These are phyloP conservation scores for Alces alces DNA, from an alignment of 2,113 vertebrate species.

Conservation along the genomic window DNA sequence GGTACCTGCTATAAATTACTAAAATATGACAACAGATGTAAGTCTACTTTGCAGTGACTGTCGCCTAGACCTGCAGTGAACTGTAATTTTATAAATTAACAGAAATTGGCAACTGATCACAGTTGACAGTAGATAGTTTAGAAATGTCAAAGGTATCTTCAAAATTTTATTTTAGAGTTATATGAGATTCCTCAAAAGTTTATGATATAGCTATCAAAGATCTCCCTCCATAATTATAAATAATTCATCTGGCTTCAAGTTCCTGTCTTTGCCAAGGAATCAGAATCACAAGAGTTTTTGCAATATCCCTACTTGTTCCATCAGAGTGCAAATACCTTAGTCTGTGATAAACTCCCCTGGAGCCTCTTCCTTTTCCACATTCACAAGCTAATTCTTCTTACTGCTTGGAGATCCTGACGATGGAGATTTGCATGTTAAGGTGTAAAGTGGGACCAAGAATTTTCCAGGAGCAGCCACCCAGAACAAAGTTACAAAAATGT, in stretches of 20 bases:
- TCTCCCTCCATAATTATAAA: background rate
- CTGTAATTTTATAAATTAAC: background rate
- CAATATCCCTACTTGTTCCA: background rate
- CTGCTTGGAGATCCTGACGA: constrained; percentile 2
- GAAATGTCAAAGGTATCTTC: background rate
- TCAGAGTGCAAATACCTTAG: background rate
- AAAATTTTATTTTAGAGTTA: background rate
- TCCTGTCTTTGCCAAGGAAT: background rate
- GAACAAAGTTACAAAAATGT: constrained; percentile 8
- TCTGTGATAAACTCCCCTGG: background rate
- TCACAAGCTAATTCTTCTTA: background rate
- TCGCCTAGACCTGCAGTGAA: background rate
- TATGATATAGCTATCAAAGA: background rate
- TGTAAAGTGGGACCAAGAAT: constrained; percentile 26
- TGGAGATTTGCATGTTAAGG: constrained; percentile 34
- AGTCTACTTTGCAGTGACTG: background rate
- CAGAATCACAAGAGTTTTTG: background rate
- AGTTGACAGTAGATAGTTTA: background rate
- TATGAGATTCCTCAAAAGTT: background rate
- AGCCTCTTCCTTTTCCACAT: background rate
- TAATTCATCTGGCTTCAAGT: background rate
- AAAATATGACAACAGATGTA: background rate
- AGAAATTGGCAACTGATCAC: background rate
- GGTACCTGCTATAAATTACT: background rate
- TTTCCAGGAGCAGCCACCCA: constrained; percentile 1